phyloP scores from a whole-genome alignment of 1,140 invertebrate species.

The Anastatus disparis region DNA sequence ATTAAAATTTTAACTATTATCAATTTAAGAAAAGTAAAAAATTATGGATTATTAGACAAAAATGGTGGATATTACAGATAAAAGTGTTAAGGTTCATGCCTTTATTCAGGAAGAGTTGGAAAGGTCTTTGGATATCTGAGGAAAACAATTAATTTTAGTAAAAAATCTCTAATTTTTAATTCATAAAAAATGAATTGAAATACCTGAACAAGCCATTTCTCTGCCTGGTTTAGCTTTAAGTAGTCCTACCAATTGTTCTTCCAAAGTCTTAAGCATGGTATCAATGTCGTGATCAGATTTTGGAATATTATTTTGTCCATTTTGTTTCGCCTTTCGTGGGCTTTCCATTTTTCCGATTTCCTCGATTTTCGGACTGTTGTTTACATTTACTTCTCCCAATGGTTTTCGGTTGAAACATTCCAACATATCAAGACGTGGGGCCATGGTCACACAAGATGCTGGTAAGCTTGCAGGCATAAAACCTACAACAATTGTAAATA shows the following conservation, averaged over 20 bases:
- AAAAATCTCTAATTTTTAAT: not conserved
- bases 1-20: not conserved
- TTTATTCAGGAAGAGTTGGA: slow-evolving; percentile 35
- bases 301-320: slow-evolving; percentile 40
- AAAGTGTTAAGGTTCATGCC: slow-evolving; percentile 36
- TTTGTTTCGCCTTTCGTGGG: slow-evolving; percentile 47
- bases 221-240: slow-evolving; percentile 61
- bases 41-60: not conserved
- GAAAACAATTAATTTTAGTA: slow-evolving; percentile 17
- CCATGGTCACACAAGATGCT: slow-evolving; percentile 89
- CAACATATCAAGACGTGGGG: slow-evolving; percentile 83
- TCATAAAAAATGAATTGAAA: not conserved
- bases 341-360: slow-evolving; percentile 45
- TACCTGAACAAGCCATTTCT: slow-evolving; percentile 57
- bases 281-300: slow-evolving; percentile 46
- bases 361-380: slow-evolving; percentile 45
- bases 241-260: slow-evolving; percentile 57
- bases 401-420: slow-evolving; percentile 74
- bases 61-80: not conserved
- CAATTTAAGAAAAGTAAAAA: too few species aligned
- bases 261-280: slow-evolving; percentile 55
- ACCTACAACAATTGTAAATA: slow-evolving; percentile 64
- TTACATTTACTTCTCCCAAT: slow-evolving; percentile 74
- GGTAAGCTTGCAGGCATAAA: slow-evolving; percentile 87
- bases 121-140: slow-evolving; percentile 41